phyloP scores from a whole-genome alignment of 2,113 vertebrate genomes.

The Antennarius striatus region DNA sequence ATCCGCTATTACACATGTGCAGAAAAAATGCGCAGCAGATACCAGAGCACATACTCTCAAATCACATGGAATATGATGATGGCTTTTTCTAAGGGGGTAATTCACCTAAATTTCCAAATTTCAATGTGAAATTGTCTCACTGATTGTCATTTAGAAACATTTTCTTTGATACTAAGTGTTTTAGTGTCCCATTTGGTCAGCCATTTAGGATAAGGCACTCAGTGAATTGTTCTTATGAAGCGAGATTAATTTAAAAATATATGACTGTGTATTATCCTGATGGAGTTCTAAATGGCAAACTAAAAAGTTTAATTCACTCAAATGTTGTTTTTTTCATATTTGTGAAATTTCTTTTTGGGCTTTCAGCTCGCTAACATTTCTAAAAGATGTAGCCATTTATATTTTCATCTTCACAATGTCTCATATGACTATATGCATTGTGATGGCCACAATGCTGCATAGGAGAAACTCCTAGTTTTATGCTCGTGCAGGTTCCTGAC shows the following conservation, averaged over 20 bases:
- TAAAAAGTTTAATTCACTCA: background rate
- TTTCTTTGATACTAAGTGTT: slow-evolving; percentile 15
- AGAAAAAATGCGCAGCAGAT: slow-evolving; percentile 13
- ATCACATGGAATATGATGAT: too few relatives aligned
- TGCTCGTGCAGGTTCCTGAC: background rate
- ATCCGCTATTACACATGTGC: slow-evolving; percentile 46
- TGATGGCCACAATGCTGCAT: background rate
- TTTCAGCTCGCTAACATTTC: background rate
- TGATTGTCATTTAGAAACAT: slow-evolving; percentile 23
- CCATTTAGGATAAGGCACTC: slow-evolving; percentile 8
- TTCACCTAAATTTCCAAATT: slow-evolving; percentile 30
- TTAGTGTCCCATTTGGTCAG: slow-evolving; percentile 18
- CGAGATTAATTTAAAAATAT: background rate
- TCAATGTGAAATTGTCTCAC: background rate
- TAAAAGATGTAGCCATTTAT: background rate
- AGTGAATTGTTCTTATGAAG: background rate
- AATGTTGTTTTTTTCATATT: background rate
- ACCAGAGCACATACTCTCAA: slow-evolving; percentile 20
- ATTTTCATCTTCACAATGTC: background rate
- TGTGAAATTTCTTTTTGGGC: background rate
- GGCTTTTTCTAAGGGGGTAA: slow-evolving; percentile 11
- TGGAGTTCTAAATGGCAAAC: background rate
- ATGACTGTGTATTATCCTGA: background rate
- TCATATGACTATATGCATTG: background rate
- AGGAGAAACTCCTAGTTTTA: background rate